A percentile compares a stretch with the other conserved stretches of the same genome.
Conservation (phyloP, 2,113 vertebrate genomes). For the Eptesicus fuscus region DNA sequence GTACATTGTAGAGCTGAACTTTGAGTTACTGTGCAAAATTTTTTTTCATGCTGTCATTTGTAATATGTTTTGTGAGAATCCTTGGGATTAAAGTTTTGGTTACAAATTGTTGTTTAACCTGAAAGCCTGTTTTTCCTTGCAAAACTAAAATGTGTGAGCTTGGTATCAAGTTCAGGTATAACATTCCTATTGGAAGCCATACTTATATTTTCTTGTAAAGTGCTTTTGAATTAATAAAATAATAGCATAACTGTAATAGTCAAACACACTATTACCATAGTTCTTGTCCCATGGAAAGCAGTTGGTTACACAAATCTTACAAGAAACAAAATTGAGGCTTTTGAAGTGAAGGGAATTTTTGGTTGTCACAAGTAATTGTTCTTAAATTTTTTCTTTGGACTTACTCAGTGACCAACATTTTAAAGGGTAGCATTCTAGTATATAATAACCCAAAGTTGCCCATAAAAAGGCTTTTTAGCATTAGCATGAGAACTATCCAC, state of each 20-base stretch:
- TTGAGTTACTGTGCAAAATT: conserved; percentile 84
- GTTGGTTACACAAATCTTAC: conserved; percentile 40
- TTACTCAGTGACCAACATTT: conserved; percentile 45
- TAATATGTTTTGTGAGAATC: conserved; percentile 86
- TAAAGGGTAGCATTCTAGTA: conserved; percentile 24
- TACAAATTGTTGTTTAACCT: conserved; percentile 84
- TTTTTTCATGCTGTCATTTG: conserved; percentile 85
- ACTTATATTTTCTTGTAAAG: conserved; percentile 77
- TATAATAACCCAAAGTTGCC: conserved; percentile 40
- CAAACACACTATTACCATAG: conserved; percentile 57
- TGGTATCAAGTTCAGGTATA: conserved; percentile 41
- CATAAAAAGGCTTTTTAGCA: conserved; percentile 47
- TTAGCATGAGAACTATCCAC: conserved; percentile 61
- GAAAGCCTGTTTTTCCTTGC: conserved; percentile 65
- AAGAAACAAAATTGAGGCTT: neutral
- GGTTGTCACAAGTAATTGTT: neutral
- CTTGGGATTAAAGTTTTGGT: conserved; percentile 91
- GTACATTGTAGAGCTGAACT: conserved; percentile 83
- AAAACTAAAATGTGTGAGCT: conserved; percentile 47
- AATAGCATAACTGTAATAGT: conserved; percentile 65
- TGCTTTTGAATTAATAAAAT: conserved; percentile 76
- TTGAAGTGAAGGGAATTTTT: neutral
- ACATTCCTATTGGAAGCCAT: conserved; percentile 75
- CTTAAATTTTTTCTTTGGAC: neutral
- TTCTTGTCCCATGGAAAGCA: conserved; percentile 36